phyloP scores from a whole-genome alignment of 2,888 invertebrate genomes.

The Pyrocoelia pectoralis region DNA sequence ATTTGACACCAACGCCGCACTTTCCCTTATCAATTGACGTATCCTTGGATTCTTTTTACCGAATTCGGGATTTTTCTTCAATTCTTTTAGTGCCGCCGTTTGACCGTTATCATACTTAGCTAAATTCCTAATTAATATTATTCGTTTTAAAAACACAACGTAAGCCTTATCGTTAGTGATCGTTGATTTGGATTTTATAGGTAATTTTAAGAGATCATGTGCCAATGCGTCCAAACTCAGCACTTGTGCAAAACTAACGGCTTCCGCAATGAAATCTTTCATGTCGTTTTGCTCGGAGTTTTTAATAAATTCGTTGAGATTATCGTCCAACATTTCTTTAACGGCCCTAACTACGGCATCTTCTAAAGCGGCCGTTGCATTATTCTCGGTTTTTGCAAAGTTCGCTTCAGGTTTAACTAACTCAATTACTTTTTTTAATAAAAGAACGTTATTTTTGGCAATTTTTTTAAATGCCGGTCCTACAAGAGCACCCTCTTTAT shows the following conservation, averaged over 20 bases:
- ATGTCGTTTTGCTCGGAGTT: conserved; percentile 55
- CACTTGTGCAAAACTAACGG: conserved; percentile 73
- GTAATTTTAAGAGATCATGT: conserved; percentile 56
- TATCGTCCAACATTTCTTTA: conserved; percentile 68
- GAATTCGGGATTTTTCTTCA: conserved; percentile 72
- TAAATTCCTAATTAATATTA: conserved; percentile 75
- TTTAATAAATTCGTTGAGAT: conserved; percentile 64
- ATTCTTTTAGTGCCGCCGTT: conserved; percentile 67
- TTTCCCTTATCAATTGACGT: conserved; percentile 75
- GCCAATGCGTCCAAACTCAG: conserved; percentile 73
- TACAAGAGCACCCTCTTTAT: conserved; percentile 68
- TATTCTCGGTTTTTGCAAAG: conserved; percentile 68
- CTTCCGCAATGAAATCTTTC: conserved; percentile 67
- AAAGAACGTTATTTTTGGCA: conserved; percentile 66
- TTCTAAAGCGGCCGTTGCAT: conserved; percentile 71
- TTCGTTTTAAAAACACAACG: conserved; percentile 72
- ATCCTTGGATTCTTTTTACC: conserved; percentile 75
- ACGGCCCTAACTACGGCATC: conserved; percentile 73
- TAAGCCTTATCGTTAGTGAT: conserved; percentile 67
- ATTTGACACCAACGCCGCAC: conserved; percentile 66
- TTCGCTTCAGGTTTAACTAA: conserved; percentile 70
- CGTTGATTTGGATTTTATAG: conserved; percentile 65
- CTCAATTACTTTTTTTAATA: conserved; percentile 67
- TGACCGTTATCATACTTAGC: conserved; percentile 72
- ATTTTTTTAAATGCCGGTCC: conserved; percentile 73